Percentiles rank a stretch among this genome's conserved stretches.
Evolutionary conservation across 2,797 vertebrate genomes (phyloP).

Genomic region (Podarcis lilfordi): DNA sequence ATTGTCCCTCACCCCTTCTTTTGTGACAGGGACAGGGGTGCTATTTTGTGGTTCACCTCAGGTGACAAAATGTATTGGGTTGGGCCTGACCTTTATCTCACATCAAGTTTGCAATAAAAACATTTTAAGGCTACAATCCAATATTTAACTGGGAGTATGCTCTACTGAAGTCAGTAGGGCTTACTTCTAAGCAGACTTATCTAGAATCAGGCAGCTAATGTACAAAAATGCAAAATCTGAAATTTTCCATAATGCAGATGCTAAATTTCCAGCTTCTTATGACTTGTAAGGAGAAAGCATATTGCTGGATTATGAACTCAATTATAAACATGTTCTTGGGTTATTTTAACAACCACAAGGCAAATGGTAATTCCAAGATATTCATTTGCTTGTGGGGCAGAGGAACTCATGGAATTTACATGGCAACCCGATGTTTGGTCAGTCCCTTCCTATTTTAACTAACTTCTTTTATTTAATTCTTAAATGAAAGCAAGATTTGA

Average conservation of each 20-base stretch:
- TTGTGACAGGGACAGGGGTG: no score
- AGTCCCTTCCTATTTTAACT: slow-evolving; percentile 62
- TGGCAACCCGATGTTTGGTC: slow-evolving; percentile 15
- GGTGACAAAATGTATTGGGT: no score
- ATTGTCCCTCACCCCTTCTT: no score
- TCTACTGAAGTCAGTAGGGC: background rate
- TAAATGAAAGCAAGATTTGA: slow-evolving; percentile 54
- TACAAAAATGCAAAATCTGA: background rate
- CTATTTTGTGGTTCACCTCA: no score
- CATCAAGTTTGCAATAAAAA: background rate
- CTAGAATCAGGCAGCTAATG: background rate
- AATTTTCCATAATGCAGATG: background rate
- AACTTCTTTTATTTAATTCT: slow-evolving; percentile 56
- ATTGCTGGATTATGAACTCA: slow-evolving; percentile 5
- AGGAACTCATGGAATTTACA: slow-evolving; percentile 5
- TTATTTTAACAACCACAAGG: background rate
- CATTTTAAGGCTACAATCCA: background rate
- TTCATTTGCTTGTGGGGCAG: slow-evolving; percentile 43
- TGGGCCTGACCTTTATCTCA: background rate
- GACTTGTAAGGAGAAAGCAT: slow-evolving; percentile 5
- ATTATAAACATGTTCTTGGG: slow-evolving; percentile 2
- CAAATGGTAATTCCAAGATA: slow-evolving; percentile 13
- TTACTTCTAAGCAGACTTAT: background rate
- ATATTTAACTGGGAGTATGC: no score
- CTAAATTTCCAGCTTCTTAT: slow-evolving; percentile 14